Evolutionary conservation across 2,888 invertebrate species (phyloP), one percentile per base, ranked within the genome.

Genomic region (Drosophila emarginata): DNA sequence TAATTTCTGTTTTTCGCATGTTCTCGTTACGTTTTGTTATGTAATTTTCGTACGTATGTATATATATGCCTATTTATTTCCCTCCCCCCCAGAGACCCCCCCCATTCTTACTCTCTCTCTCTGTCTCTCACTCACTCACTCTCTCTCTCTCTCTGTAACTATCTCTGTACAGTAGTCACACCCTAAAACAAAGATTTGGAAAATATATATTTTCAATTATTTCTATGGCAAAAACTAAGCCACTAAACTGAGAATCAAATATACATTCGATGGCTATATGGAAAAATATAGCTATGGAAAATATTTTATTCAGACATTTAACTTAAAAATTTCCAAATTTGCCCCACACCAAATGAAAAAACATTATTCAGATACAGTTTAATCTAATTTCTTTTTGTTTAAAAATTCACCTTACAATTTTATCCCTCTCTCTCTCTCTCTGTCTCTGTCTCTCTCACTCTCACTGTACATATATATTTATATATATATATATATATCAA

Each of bases 161-260:
- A 11, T 21, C 45, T 45, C 21, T 45, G 45, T 45, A 21, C 18
- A 45, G 32, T 36, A 54, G 40, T 23, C 57, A 36, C 36, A 18
- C 36, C 5, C 15, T n/a, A 26, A 52, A 45, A 60, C 52, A 21
- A 63, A 54, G 53, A 65, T 7, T 64, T 63, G 50, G 58, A 70
- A 69, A 61, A 64, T 70, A 67, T 65, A 67, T 69, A 64, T 70
- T 53, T 64, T 4, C 14, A 51, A 39, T 28, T 28, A 28, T 39
- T 15, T 40, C 21, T 26, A n/a, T 15, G n/a, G 15, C 51, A 11
- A 15, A 23, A 53, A 53, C 15, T 40, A 18, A 37, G 51, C 32
- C 50, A 37, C 53, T 3, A 14, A 11, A 36, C 53, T 28, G 5
- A 28, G 32, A 32, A 11, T 9, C 32, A 32, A 32, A 32, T 26